phyloP scores from a whole-genome alignment of 2,888 invertebrate genomes.

The Cheilosia variabilis region DNA sequence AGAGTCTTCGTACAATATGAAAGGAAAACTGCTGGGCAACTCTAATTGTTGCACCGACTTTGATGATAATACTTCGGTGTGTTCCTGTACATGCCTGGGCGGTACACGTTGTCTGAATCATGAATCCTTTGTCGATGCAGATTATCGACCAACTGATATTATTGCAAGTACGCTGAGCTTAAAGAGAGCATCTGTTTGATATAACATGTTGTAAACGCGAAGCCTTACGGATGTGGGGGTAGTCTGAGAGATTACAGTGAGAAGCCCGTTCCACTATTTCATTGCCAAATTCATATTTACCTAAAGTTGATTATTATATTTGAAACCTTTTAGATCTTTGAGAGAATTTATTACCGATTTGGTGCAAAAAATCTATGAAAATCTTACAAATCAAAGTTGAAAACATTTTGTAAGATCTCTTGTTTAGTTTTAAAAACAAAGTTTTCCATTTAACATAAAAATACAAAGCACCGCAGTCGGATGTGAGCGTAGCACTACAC shows the following conservation, averaged over 20 bases:
- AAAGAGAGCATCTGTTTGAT: constrained; percentile 83
- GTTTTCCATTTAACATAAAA: no score
- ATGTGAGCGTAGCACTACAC: no score
- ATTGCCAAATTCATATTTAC: constrained; percentile 7
- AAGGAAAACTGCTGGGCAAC: constrained; percentile 87
- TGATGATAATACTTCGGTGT: constrained; percentile 91
- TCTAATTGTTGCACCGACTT: constrained; percentile 86
- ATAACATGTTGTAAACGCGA: constrained; percentile 70
- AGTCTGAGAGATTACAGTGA: not conserved
- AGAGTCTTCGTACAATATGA: constrained; percentile 88
- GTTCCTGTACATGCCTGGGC: constrained; percentile 92
- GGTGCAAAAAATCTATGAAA: no score
- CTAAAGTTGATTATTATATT: not conserved
- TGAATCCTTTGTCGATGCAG: constrained; percentile 86
- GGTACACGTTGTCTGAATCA: constrained; percentile 85
- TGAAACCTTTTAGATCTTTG: no score
- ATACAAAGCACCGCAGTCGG: no score
- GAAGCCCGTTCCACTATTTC: not conserved
- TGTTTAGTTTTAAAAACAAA: no score
- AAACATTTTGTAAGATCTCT: no score
- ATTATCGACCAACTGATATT: constrained; percentile 85
- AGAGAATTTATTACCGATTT: no score
- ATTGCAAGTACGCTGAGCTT: constrained; percentile 83
- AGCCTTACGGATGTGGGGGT: not conserved
- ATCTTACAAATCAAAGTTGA: no score